Conservation (phyloP, 2,113 vertebrate species). For the Daphoenositta chrysoptera region DNA sequence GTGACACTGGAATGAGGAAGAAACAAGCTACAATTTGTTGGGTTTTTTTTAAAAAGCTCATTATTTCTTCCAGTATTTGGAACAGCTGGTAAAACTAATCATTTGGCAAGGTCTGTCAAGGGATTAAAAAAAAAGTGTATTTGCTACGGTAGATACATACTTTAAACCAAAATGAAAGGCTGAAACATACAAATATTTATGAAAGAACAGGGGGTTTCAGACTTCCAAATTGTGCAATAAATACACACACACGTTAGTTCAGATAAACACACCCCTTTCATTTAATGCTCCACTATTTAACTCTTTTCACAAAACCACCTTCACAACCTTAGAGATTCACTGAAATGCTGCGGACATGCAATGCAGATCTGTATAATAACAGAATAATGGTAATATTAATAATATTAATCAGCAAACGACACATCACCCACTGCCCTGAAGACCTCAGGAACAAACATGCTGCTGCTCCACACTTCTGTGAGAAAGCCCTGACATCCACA, state of each 20-base stretch:
- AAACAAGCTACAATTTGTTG: background rate
- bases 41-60: background rate
- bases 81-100: conserved; percentile 41
- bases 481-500: background rate
- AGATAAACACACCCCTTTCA: background rate
- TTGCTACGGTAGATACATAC: background rate
- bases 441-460: background rate
- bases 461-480: background rate
- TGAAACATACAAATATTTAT: background rate
- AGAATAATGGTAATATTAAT: background rate
- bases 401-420: background rate
- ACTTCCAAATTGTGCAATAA: background rate
- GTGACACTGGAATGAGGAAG: background rate
- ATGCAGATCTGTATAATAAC: background rate
- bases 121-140: background rate
- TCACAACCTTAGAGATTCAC: background rate
- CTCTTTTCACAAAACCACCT: background rate
- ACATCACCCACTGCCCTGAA: background rate
- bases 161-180: conserved; percentile 10
- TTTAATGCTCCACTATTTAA: background rate
- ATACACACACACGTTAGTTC: background rate
- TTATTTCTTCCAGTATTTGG: background rate
- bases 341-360: background rate
- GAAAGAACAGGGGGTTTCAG: background rate
- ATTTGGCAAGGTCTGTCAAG: conserved; percentile 12